Percentiles rank a stretch among this genome's conserved stretches.
These are phyloP conservation scores for Spilarctia lutea DNA, from an alignment of 2,888 invertebrate genomes.

Conservation along the genomic window DNA sequence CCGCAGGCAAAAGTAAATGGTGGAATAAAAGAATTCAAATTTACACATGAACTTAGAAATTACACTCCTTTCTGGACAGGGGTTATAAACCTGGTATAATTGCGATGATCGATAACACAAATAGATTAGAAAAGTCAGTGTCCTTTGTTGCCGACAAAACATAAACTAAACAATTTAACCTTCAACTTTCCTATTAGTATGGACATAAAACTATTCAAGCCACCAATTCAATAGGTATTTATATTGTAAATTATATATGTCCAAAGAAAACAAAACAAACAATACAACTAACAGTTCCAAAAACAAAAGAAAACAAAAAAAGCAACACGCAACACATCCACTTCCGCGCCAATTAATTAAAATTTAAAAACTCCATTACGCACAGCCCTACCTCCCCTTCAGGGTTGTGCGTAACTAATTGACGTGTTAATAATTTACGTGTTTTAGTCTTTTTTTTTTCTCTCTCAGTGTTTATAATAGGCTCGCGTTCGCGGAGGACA, in stretches of 20 bases:
- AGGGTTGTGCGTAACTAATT: conserved; percentile 27
- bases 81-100: neutral
- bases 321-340: conserved; percentile 17
- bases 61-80: neutral
- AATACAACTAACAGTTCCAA: neutral
- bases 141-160: neutral
- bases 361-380: conserved; percentile 39
- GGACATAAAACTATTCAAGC: neutral
- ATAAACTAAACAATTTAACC: neutral
- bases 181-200: neutral
- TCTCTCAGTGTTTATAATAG: conserved; percentile 19
- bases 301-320: conserved; percentile 16
- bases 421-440: conserved; percentile 34
- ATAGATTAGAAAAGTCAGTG: neutral
- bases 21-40: too few species aligned
- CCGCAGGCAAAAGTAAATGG: too few species aligned
- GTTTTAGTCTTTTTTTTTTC: conserved; percentile 26
- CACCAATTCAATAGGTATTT: neutral
- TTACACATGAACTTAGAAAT: neutral
- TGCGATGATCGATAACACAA: neutral
- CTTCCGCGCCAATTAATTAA: conserved; percentile 45
- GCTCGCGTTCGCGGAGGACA: conserved; percentile 6
- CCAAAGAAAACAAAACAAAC: neutral
- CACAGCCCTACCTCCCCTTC: conserved; percentile 25
- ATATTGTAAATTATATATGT: neutral